Evolutionary conservation across 1,140 invertebrate genomes (phyloP).

Genomic region (Pectinophora gossypiella): DNA sequence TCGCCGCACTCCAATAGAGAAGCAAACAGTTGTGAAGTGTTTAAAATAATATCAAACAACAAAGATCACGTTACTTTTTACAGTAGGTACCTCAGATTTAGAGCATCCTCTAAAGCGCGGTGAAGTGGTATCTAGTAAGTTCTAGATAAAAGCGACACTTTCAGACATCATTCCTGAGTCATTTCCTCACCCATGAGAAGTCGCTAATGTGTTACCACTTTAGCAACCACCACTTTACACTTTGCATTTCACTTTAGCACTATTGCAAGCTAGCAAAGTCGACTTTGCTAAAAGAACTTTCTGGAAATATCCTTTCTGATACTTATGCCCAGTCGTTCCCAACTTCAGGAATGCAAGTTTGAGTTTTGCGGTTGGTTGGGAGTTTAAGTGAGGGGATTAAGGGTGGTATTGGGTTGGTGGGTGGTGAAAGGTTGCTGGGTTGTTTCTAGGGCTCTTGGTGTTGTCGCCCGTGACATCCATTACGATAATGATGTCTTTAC

Average conservation of each 20-base stretch:
- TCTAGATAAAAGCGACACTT: neutral
- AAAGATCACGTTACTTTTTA: too few species aligned
- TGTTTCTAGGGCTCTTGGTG: conserved; percentile 21
- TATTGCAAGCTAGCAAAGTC: too few species aligned
- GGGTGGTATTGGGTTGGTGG: neutral
- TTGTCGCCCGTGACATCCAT: conserved; percentile 70
- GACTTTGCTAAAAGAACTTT: too few species aligned
- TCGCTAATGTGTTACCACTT: conserved; percentile 61
- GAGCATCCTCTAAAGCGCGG: too few species aligned
- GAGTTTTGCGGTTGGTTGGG: neutral
- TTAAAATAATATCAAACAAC: too few species aligned
- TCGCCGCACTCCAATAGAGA: too few species aligned
- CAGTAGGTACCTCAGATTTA: too few species aligned
- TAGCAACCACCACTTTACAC: neutral
- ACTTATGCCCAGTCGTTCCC: too few species aligned
- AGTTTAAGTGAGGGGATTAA: neutral
- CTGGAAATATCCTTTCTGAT: too few species aligned
- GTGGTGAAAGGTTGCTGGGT: neutral
- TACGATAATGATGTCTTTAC: conserved; percentile 65
- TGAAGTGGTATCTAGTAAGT: too few species aligned
- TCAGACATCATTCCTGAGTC: conserved; percentile 24
- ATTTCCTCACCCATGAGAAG: conserved; percentile 66
- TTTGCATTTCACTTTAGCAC: too few species aligned
- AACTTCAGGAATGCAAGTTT: neutral
- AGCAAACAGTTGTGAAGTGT: too few species aligned